Base-by-base conservation (phyloP, 2,888 invertebrate genomes). In the Ypsolopha scabrella region DNA sequence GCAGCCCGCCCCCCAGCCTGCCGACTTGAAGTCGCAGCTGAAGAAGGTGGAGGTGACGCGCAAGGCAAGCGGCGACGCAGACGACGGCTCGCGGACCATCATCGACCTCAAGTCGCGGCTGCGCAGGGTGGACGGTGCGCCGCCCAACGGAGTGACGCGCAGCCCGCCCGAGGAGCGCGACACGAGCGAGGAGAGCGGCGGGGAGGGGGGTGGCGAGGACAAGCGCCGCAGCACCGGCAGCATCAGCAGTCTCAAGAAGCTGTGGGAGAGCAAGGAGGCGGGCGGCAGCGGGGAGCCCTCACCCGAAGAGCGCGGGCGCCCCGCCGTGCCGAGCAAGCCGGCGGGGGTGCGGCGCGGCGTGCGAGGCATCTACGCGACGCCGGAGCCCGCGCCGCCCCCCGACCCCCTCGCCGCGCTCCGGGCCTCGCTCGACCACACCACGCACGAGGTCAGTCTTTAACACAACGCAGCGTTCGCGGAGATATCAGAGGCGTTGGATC, bases 211-310 rank as follows among this genome's bases (percentile, higher is more conserved):
- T 7, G 68, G 66, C 11, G 94, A 95, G 50, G 94, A 95, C 70
- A 96, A 96, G 73, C 89, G 96, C 10, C 92, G 94, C 59, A 96
- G 96, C 75, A 96, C 96, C 48, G 96, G 96, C 56, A 95, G 95
- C 80, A 97, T 97, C 67, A 95, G 93, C 72, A 96, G 95, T 75
- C 87, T 97, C 64, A 96, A 96, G 75, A 95, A 95, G 75, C 83
- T 97, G 57, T 97, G 97, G 97, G 97, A 97, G 79, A 93, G 92
- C 58, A 94, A 93, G 69, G 92, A 92, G 70, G 75, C 77, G 4
- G 65, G 56, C 44, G 8, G 63, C 58, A 68, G 66, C 46, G 70
- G 69, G 46, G 75, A 76, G 50, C 66, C 70, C 6, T 72, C 78
- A 2, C 72, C 76, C 1, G 80, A 79, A 46, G 77, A 78, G 53